phyloP scores from a whole-genome alignment of 2,113 vertebrate genomes.

The Pluvianellus socialis region DNA sequence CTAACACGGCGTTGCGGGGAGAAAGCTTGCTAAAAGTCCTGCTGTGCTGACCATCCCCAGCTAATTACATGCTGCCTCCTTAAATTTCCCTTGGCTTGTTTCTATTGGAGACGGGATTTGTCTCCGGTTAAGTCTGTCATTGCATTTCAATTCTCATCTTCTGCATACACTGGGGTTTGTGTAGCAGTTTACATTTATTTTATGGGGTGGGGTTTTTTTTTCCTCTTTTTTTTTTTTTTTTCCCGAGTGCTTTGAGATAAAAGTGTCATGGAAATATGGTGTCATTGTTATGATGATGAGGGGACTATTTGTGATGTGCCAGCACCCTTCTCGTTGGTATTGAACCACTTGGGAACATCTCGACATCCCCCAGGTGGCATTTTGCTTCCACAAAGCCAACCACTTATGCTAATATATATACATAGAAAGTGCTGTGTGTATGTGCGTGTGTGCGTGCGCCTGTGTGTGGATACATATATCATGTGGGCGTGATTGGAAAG shows the following conservation, averaged over 20 bases:
- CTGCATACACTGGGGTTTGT: not conserved
- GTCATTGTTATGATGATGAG: constrained; percentile 60
- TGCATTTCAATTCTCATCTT: constrained; percentile 34
- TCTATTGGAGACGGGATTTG: constrained; percentile 36
- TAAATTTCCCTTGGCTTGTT: constrained; percentile 52
- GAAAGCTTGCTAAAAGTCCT: not conserved
- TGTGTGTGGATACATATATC: not conserved
- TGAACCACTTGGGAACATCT: constrained; percentile 43
- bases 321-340: constrained; percentile 11
- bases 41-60: constrained; percentile 31
- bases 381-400: constrained; percentile 51
- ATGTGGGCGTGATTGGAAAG: constrained; percentile 46
- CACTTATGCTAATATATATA: constrained; percentile 52
- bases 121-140: constrained; percentile 1
- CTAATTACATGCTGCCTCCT: constrained; percentile 41
- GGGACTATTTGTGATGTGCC: constrained; percentile 49
- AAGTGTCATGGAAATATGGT: constrained; percentile 25
- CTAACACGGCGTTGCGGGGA: not conserved
- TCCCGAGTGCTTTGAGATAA: constrained; percentile 3
- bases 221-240: not conserved
- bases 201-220: not conserved
- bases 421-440: constrained; percentile 19
- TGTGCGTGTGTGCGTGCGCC: not conserved
- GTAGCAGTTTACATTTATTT: not conserved
- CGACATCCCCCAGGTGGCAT: constrained; percentile 57